Percentiles rank a stretch among this genome's conserved stretches.
Evolutionary conservation across 2,888 invertebrate genomes (phyloP).

Genomic region (Myopa testacea): DNA sequence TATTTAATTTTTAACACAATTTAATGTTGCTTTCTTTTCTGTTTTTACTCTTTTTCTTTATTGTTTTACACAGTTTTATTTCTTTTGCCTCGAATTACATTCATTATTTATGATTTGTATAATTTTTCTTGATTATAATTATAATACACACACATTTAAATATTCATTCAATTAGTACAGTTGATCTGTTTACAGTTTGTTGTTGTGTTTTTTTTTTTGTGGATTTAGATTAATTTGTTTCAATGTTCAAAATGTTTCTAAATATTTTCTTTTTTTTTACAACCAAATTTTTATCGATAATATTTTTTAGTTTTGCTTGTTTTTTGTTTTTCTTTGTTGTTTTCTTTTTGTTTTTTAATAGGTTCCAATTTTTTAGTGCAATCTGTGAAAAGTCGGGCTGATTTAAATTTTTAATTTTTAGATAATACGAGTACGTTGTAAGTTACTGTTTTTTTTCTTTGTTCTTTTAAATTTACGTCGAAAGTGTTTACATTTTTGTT

Average conservation of each 20-base stretch:
- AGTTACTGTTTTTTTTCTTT: conserved; percentile 10
- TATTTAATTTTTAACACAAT: conserved; percentile 17
- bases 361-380: conserved; percentile 47
- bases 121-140: conserved; percentile 41
- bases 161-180: conserved; percentile 4
- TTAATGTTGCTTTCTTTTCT: conserved; percentile 32
- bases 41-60: conserved; percentile 40
- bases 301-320: background rate
- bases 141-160: conserved; percentile 44
- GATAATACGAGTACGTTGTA: background rate
- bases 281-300: background rate
- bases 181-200: background rate
- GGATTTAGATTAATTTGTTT: conserved; percentile 1
- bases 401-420: conserved; percentile 20
- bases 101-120: conserved; percentile 38
- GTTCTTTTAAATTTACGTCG: background rate
- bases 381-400: conserved; percentile 56
- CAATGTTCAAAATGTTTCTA: background rate
- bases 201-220: background rate
- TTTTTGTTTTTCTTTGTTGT: background rate
- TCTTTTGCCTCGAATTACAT: conserved; percentile 31
- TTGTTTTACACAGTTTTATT: conserved; percentile 36
- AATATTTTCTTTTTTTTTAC: background rate
- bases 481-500: background rate
- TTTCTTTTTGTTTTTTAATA: conserved; percentile 11